A percentile compares a stretch with the other conserved stretches of the same genome.
phyloP scores from a whole-genome alignment of 2,113 vertebrate species.

The Cebus imitator region DNA sequence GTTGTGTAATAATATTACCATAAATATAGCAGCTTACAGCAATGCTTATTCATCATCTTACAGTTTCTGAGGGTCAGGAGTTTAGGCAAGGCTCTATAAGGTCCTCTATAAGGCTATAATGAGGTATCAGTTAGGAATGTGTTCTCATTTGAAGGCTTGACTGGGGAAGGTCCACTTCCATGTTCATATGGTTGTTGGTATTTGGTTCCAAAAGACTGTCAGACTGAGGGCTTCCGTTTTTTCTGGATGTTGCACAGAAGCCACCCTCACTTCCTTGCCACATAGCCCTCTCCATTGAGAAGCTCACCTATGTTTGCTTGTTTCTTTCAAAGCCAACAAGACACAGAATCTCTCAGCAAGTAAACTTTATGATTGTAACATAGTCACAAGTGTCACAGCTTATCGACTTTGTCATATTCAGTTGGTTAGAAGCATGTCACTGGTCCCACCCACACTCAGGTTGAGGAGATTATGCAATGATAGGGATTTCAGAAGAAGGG shows the following conservation, averaged over 20 bases:
- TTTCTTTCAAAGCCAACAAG: not conserved
- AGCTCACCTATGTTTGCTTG: not conserved
- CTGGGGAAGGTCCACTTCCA: not conserved
- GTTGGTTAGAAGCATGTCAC: not conserved
- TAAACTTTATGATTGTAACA: not conserved
- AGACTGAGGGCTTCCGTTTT: not conserved
- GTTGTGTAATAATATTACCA: not conserved
- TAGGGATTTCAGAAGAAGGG: not conserved
- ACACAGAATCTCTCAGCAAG: not conserved
- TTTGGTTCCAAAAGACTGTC: not conserved
- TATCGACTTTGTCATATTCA: not conserved
- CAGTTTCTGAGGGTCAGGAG: not conserved
- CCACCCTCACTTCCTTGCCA: too few relatives aligned
- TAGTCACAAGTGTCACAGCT: not conserved
- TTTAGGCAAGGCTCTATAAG: not conserved
- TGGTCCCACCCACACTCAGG: not conserved
- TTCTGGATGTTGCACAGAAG: not conserved
- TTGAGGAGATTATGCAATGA: not conserved
- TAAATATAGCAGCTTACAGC: not conserved
- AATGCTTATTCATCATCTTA: not conserved
- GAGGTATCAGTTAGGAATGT: not conserved
- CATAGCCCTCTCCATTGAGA: not conserved
- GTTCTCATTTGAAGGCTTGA: not conserved
- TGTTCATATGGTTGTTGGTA: not conserved
- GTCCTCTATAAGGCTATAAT: not conserved